phyloP scores from a whole-genome alignment of 2,888 invertebrate genomes.

The Acanthosepion pharaonis region DNA sequence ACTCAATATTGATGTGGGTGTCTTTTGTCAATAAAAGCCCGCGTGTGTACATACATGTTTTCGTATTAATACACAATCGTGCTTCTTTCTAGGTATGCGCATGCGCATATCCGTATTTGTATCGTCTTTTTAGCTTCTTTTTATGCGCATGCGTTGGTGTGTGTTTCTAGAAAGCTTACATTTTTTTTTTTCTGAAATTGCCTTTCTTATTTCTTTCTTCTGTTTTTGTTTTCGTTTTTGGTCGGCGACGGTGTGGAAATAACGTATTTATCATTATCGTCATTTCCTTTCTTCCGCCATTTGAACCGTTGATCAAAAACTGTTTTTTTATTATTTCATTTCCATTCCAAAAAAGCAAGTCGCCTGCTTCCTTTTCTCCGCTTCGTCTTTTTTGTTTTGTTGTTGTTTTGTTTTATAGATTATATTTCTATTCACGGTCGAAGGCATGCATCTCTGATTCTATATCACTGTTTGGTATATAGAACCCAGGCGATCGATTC shows the following conservation, averaged over 20 bases:
- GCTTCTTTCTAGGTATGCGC: neutral
- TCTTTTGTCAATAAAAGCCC: neutral
- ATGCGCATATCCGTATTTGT: neutral
- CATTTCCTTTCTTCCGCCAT: neutral
- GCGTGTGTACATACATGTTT: neutral
- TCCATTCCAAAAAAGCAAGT: neutral
- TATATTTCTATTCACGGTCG: neutral
- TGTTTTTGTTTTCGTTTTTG: neutral
- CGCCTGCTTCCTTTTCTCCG: neutral
- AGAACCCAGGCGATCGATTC: neutral
- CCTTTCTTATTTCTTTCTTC: neutral
- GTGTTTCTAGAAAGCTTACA: neutral
- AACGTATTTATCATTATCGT: constrained; percentile 1
- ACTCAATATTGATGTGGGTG: neutral
- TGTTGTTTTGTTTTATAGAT: neutral
- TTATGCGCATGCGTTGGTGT: neutral
- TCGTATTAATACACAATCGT: neutral
- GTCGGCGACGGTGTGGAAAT: constrained; percentile 6
- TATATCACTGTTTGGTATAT: neutral
- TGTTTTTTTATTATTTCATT: neutral
- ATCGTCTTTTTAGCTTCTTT: neutral
- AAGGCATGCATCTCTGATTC: constrained; percentile 33
- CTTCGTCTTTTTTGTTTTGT: neutral
- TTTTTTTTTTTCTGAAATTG: neutral
- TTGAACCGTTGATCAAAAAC: neutral